A percentile compares a stretch with the other conserved stretches of the same genome.
phyloP scores from a whole-genome alignment of 2,113 vertebrate species.

The Paracanthobrama guichenoti region DNA sequence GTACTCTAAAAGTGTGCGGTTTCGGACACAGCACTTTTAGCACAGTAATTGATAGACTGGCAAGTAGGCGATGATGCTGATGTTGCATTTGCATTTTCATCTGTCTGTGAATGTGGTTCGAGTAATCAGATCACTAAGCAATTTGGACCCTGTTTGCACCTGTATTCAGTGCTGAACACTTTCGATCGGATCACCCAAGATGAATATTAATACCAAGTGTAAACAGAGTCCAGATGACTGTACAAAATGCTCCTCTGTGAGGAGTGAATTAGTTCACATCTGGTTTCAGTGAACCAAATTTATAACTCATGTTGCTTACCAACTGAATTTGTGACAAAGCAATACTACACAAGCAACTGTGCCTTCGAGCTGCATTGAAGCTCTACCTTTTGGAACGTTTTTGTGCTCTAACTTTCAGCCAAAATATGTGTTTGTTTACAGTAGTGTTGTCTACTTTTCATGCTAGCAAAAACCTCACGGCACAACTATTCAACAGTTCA shows the following conservation, averaged over 20 bases:
- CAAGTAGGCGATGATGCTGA: neutral
- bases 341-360: slow-evolving; percentile 57
- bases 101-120: neutral
- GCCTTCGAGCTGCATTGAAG: slow-evolving; percentile 46
- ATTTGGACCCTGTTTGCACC: slow-evolving; percentile 6
- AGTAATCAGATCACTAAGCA: neutral
- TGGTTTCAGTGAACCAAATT: slow-evolving; percentile 71
- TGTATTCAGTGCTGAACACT: neutral
- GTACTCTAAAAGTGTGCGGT: neutral
- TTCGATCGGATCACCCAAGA: neutral
- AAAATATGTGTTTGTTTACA: slow-evolving; percentile 49
- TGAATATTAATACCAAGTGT: slow-evolving; percentile 20
- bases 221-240: slow-evolving; percentile 50
- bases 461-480: slow-evolving; percentile 23
- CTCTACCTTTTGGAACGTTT: slow-evolving; percentile 35
- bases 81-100: neutral
- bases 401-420: slow-evolving; percentile 17
- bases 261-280: slow-evolving; percentile 69
- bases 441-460: slow-evolving; percentile 10
- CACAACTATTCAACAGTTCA: slow-evolving; percentile 14
- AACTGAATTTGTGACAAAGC: slow-evolving; percentile 56
- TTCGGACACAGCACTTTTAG: neutral
- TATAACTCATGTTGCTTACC: slow-evolving; percentile 65
- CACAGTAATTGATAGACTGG: neutral
- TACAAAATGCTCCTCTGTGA: slow-evolving; percentile 55